A percentile compares a stretch with the other conserved stretches of the same genome.
These are phyloP conservation scores for Piliocolobus tephrosceles DNA, from an alignment of 2,113 vertebrate genomes.

Conservation along the genomic window DNA sequence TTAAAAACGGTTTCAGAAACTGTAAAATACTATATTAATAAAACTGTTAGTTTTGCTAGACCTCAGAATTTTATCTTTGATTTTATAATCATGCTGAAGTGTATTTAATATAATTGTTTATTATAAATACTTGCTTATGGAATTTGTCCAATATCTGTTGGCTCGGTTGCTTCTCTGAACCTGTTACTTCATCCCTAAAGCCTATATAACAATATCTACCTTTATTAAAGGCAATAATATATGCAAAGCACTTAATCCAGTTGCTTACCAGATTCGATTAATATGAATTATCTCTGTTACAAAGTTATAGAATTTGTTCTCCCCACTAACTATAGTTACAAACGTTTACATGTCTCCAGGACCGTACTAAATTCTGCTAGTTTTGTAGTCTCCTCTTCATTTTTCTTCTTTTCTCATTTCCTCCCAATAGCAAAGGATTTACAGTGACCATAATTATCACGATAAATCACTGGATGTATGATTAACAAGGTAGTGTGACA, in stretches of 20 bases:
- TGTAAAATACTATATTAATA: background rate
- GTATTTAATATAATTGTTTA: background rate
- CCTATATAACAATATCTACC: background rate
- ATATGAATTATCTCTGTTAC: background rate
- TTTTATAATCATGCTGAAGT: background rate
- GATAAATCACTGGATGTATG: background rate
- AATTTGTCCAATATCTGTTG: background rate
- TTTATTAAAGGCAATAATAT: background rate
- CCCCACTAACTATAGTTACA: background rate
- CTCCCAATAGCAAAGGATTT: constrained; percentile 16
- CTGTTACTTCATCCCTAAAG: background rate
- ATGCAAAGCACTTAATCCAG: background rate
- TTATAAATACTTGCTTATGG: background rate
- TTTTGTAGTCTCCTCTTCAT: background rate
- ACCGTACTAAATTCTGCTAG: background rate
- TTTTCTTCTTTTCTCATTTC: background rate
- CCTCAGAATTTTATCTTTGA: background rate
- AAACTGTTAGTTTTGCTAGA: background rate
- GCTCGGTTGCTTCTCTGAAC: background rate
- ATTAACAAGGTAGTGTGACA: background rate
- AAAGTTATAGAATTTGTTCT: background rate
- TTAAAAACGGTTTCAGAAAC: background rate
- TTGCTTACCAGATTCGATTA: background rate
- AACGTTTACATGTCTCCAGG: background rate
- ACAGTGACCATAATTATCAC: background rate